A percentile compares a stretch with the other conserved stretches of the same genome.
Conservation (phyloP, 2,888 invertebrate species). For the Laothoe populi region DNA sequence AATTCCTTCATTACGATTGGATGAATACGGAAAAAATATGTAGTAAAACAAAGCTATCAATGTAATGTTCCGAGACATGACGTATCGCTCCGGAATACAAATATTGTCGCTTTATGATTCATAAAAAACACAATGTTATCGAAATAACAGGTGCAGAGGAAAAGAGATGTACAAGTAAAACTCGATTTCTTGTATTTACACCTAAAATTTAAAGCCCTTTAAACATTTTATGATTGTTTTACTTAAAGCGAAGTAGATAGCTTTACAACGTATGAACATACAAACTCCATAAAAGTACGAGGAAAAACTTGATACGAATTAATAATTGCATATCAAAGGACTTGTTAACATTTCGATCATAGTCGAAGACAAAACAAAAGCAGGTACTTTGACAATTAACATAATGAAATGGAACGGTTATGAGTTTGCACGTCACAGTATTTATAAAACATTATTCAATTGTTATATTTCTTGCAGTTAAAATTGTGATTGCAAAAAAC, state of each 20-base stretch:
- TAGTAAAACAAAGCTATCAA: conserved; percentile 1
- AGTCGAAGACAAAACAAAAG: not conserved
- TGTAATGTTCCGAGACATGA: conserved; percentile 6
- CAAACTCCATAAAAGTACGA: not conserved
- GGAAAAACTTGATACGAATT: not conserved
- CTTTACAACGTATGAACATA: too few species aligned
- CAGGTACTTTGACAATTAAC: not conserved
- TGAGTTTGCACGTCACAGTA: not conserved
- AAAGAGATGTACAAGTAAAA: not conserved
- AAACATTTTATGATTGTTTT: too few species aligned
- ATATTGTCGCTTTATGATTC: not conserved
- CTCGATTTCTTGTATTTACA: not conserved
- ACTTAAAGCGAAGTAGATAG: too few species aligned
- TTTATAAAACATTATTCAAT: conserved; percentile 15
- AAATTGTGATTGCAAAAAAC: not conserved
- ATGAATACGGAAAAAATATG: not conserved
- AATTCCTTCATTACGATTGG: not conserved
- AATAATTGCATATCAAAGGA: not conserved
- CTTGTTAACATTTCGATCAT: not conserved
- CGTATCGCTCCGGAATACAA: not conserved
- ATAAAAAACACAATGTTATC: not conserved
- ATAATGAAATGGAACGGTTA: conserved; percentile 7
- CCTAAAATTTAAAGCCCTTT: too few species aligned
- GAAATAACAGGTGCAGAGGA: not conserved
- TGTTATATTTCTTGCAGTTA: not conserved